Percentiles rank a stretch among this genome's conserved stretches.
These are phyloP conservation scores for Zoanthus gigantus DNA, from an alignment of 92 coral and sea anemone genomes.

Conservation along the genomic window DNA sequence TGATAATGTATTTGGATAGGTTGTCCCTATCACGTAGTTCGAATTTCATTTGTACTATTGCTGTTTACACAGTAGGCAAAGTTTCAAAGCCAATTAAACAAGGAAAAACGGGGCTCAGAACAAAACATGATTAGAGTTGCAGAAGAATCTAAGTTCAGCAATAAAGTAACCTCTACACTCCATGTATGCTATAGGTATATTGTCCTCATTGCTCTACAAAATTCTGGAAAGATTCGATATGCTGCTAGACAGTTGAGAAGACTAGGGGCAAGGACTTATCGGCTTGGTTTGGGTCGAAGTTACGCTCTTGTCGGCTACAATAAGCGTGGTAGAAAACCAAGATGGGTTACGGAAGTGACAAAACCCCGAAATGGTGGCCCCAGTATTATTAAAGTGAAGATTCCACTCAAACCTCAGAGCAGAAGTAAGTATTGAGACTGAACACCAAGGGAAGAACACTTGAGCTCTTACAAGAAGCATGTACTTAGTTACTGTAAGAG, in stretches of 20 bases:
- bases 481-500: too few relatives aligned
- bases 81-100: too few relatives aligned
- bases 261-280: not conserved
- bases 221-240: conserved; percentile 3
- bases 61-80: too few relatives aligned
- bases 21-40: too few relatives aligned
- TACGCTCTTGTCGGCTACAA: conserved; percentile 20
- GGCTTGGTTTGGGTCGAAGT: conserved; percentile 7
- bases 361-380: not conserved
- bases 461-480: too few relatives aligned
- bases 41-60: too few relatives aligned
- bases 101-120: too few relatives aligned
- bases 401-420: conserved; percentile 25
- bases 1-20: too few relatives aligned
- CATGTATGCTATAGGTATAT: not conserved
- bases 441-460: too few relatives aligned
- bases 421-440: conserved; percentile 10
- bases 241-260: not conserved
- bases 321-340: conserved; percentile 17
- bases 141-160: too few relatives aligned
- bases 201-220: conserved; percentile 27
- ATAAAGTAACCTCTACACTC: not conserved
- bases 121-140: too few relatives aligned
- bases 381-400: conserved; percentile 20
- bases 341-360: conserved; percentile 31